phyloP scores from a whole-genome alignment of 2,113 vertebrate genomes.

The Grammomys dolichurus region DNA sequence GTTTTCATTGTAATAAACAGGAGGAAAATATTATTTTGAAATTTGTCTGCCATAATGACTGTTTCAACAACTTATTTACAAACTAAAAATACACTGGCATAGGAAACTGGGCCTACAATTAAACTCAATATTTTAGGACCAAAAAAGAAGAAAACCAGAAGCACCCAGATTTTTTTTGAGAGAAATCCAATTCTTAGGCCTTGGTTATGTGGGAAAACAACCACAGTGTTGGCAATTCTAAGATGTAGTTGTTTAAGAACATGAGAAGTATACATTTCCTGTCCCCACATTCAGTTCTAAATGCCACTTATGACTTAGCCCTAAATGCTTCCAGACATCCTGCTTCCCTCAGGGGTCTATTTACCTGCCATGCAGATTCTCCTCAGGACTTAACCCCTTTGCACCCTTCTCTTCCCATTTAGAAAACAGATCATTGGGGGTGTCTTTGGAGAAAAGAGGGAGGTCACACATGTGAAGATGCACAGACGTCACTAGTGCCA shows the following conservation, averaged over 20 bases:
- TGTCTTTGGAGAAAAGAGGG: background rate
- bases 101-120: conserved; percentile 30
- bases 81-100: conserved; percentile 56
- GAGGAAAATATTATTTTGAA: conserved; percentile 54
- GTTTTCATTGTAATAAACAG: conserved; percentile 50
- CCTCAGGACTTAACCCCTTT: conserved; percentile 21
- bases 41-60: conserved; percentile 36
- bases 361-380: background rate
- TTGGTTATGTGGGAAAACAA: conserved; percentile 63
- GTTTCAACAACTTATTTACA: conserved; percentile 72
- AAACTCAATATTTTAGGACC: conserved; percentile 69
- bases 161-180: background rate
- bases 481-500: too few relatives aligned
- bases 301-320: conserved; percentile 49
- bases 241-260: conserved; percentile 57
- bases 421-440: background rate
- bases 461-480: background rate
- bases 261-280: conserved; percentile 68
- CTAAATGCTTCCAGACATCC: conserved; percentile 75
- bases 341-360: conserved; percentile 49
- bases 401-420: background rate
- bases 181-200: conserved; percentile 15
- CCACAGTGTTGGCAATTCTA: conserved; percentile 34
- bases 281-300: conserved; percentile 61
- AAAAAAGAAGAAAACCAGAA: conserved; percentile 63